Evolutionary conservation across 2,113 vertebrate genomes (phyloP).

Genomic region (Maccullochella peelii): DNA sequence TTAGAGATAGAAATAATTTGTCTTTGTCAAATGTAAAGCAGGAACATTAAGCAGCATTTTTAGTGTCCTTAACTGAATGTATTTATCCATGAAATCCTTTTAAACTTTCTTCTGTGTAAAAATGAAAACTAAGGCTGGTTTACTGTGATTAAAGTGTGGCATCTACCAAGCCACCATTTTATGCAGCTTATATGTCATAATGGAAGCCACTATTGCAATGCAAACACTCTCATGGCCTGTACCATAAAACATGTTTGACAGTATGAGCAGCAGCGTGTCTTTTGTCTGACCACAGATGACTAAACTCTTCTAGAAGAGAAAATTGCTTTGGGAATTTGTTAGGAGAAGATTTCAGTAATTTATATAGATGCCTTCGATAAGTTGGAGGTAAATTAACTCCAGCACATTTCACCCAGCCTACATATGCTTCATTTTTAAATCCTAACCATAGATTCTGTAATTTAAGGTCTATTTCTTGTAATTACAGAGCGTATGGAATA

Average conservation of each 20-base stretch:
- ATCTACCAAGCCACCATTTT: conserved; percentile 24
- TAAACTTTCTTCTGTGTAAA: neutral
- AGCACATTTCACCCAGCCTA: conserved; percentile 1
- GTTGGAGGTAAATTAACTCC: conserved; percentile 20
- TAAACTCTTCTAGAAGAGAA: neutral
- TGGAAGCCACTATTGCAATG: conserved; percentile 23
- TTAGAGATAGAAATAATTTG: neutral
- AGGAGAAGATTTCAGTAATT: neutral
- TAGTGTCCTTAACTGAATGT: neutral
- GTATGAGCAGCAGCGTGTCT: neutral
- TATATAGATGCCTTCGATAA: neutral
- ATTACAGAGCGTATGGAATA: conserved; percentile 61
- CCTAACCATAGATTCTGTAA: conserved; percentile 65
- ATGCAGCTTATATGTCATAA: conserved; percentile 22
- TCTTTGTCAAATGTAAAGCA: neutral
- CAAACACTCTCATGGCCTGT: conserved; percentile 25
- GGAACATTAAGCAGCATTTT: neutral
- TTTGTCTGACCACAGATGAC: conserved; percentile 9
- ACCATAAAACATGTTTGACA: conserved; percentile 21
- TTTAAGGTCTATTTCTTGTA: conserved; percentile 62
- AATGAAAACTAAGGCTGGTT: conserved; percentile 14
- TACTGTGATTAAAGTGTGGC: neutral
- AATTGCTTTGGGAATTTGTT: conserved; percentile 3
- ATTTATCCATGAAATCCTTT: neutral
- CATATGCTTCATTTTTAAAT: conserved; percentile 46